Evolutionary conservation across 1,140 invertebrate genomes (phyloP), one percentile per base, ranked within the genome.

Genomic region (Wiebesia pumilae): DNA sequence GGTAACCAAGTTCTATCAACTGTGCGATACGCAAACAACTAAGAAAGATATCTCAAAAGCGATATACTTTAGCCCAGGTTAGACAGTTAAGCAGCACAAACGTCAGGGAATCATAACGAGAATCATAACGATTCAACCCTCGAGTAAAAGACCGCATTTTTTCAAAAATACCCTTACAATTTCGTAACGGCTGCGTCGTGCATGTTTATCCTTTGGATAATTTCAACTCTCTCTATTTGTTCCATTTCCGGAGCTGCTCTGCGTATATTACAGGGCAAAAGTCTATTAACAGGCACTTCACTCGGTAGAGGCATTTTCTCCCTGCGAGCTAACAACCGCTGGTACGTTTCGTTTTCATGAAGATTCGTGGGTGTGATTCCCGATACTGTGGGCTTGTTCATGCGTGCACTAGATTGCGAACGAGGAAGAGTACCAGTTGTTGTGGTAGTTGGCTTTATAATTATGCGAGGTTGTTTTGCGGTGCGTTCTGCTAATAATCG

Each of bases 361-460:
- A 85, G 83, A 47, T 82, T 75, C 0, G 14, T 12, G 10, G 79
- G 16, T 54, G 14, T 21, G 9, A 10, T 30, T 1, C 51, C 78
- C 16, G 35, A 33, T 30, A 69, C 62, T 35, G 21, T 30, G 7
- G 47, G 14, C 69, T 81, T 67, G 33, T 81, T 77, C 54, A 35
- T 54, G 10, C 51, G 71, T 30, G 14, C 21, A 24, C 62, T 47
- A 7, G 78, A 16, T 16, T 73, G 30, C 7, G 21, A 47, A 51
- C 77, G 77, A 14, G 81, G 54, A 21, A 58, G n/a, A 9, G 43
- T 80, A 27, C 75, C 54, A 27, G 3, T 27, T 2, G 43, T 27
- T 10, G 51, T 14, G 16, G 92, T 93, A 10, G 92, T 94, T 7
- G 94, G 94, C 84, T 94, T 94, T 54, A 94, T 94, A 43, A 94